These are phyloP conservation scores for Nephrotoma guestfalica DNA, from an alignment of 2,888 invertebrate species.

Conservation along the genomic window DNA sequence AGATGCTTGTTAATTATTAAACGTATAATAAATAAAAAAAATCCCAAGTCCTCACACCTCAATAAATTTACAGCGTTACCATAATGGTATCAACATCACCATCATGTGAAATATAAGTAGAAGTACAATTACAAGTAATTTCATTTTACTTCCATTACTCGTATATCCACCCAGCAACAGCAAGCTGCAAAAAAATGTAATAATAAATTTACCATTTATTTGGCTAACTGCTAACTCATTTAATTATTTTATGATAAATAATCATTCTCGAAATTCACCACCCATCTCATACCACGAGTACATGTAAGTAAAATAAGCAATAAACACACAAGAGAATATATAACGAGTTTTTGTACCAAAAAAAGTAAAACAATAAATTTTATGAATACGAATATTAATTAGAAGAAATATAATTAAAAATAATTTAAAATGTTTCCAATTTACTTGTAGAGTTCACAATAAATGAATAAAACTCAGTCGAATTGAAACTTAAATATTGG, in stretches of 20 bases:
- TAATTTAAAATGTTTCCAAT: not conserved
- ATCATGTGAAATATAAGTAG: not conserved
- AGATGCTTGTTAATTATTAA: not conserved
- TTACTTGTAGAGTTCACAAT: not conserved
- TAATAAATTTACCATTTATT: not conserved
- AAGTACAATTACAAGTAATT: not conserved
- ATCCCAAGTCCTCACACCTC: not conserved
- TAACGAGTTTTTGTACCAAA: too few species aligned
- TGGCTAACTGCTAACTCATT: not conserved
- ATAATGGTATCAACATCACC: not conserved
- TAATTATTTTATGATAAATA: not conserved
- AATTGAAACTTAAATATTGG: not conserved
- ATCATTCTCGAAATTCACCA: not conserved
- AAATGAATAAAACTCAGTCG: not conserved
- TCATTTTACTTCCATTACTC: not conserved
- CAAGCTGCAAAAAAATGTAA: not conserved
- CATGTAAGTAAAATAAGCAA: not conserved
- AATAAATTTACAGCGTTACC: not conserved
- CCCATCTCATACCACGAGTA: not conserved
- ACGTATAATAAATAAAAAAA: not conserved
- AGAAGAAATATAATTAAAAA: not conserved
- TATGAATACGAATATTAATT: not conserved
- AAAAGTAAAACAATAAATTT: not conserved
- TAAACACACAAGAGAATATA: not conserved
- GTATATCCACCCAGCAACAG: not conserved